Percentiles rank a stretch among this genome's conserved stretches.
phyloP scores from a whole-genome alignment of 2,888 invertebrate species.

The Hydropsyche betteni region DNA sequence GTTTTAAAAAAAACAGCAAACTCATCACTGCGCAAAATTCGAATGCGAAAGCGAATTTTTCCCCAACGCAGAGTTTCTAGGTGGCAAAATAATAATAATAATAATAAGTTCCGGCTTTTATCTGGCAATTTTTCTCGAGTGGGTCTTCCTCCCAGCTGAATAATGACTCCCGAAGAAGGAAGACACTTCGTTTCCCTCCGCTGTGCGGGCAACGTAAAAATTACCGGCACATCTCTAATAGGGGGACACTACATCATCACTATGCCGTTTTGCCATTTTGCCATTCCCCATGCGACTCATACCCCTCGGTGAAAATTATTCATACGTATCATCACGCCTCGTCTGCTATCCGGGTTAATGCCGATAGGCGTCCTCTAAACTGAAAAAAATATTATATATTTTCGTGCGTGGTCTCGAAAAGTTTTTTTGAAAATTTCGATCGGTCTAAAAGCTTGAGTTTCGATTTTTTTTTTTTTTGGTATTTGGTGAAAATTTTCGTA shows the following conservation, averaged over 20 bases:
- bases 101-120: slow-evolving; percentile 46
- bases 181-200: slow-evolving; percentile 31
- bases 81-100: not conserved
- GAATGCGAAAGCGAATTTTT: no score
- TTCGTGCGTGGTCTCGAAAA: no score
- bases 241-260: slow-evolving; percentile 29
- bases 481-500: no score
- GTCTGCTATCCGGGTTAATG: slow-evolving; percentile 25
- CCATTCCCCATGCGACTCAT: not conserved
- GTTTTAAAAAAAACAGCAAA: no score
- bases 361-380: not conserved
- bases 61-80: no score
- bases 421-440: no score
- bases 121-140: slow-evolving; percentile 38
- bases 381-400: not conserved
- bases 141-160: slow-evolving; percentile 29
- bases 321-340: slow-evolving; percentile 36
- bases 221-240: slow-evolving; percentile 30
- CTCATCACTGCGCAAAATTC: no score
- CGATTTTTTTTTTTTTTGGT: no score
- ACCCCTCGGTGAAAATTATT: slow-evolving; percentile 9
- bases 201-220: slow-evolving; percentile 21
- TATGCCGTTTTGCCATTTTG: not conserved
- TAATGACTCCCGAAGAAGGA: slow-evolving; percentile 29
- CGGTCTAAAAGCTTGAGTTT: no score